Evolutionary conservation across 2,113 vertebrate genomes (phyloP).

Genomic region (Nematolebias whitei): DNA sequence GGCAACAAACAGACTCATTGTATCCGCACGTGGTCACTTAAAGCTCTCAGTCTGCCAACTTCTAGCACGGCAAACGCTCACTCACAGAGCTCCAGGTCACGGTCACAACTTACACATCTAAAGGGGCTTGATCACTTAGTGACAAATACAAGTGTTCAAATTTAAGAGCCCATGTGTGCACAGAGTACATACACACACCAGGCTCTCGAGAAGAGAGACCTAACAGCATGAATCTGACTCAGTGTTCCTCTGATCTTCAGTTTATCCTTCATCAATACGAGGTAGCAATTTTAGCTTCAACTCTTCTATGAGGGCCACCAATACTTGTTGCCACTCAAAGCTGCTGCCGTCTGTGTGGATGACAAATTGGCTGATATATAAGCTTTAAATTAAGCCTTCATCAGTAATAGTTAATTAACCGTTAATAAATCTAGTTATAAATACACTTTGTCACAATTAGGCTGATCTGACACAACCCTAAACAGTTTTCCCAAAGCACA

Average conservation of each 20-base stretch:
- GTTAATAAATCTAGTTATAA: too few relatives aligned
- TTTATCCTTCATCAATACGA: conserved; percentile 28
- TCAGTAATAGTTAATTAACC: not conserved
- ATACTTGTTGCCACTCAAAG: too few relatives aligned
- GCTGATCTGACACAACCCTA: not conserved
- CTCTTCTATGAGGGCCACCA: conserved; percentile 21
- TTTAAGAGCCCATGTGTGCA: conserved; percentile 18
- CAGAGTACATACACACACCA: conserved; percentile 21
- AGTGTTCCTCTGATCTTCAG: not conserved
- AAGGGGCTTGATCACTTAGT: conserved; percentile 31
- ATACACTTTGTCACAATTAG: too few relatives aligned
- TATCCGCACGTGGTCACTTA: conserved; percentile 44
- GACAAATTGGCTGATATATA: not conserved
- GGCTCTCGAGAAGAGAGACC: conserved; percentile 24
- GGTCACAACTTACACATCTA: conserved; percentile 14
- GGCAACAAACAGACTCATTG: conserved; percentile 75
- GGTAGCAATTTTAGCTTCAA: conserved; percentile 15
- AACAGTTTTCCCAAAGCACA: conserved; percentile 1
- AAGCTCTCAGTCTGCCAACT: conserved; percentile 45
- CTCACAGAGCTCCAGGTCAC: conserved; percentile 36
- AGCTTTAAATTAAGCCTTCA: not conserved
- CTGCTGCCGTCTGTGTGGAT: not conserved
- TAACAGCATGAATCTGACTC: conserved; percentile 16
- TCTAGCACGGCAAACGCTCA: conserved; percentile 3
- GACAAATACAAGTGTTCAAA: conserved; percentile 41